Percentiles rank a stretch among this genome's conserved stretches.
These are phyloP conservation scores for Emydocephalus ijimae DNA, from an alignment of 2,113 vertebrate species.

Conservation along the genomic window DNA sequence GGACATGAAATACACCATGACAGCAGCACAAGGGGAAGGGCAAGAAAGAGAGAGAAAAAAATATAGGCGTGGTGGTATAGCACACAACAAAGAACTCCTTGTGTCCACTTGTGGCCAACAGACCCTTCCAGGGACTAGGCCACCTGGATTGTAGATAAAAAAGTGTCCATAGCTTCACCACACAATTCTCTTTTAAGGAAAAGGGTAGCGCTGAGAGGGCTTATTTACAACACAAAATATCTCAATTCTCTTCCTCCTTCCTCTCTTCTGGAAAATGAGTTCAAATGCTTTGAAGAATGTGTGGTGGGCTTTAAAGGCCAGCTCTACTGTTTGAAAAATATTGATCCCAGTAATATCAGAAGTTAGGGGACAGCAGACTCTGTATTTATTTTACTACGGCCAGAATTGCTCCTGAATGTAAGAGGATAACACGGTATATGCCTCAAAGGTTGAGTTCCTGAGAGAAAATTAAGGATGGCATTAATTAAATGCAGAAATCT, in stretches of 20 bases:
- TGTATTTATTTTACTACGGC: background rate
- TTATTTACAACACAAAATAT: background rate
- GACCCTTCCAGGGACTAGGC: background rate
- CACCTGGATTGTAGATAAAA: background rate
- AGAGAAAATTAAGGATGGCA: background rate
- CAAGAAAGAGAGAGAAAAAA: background rate
- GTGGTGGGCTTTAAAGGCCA: background rate
- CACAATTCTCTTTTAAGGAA: background rate
- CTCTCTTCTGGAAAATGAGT: background rate
- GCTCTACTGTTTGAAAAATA: background rate
- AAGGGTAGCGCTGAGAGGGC: background rate
- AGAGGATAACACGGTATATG: background rate
- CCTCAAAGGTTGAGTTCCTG: background rate
- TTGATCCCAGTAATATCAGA: background rate
- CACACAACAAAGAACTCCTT: background rate
- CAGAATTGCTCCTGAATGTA: background rate
- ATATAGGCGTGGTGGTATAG: background rate
- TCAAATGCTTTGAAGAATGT: background rate
- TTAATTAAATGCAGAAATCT: background rate
- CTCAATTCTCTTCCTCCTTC: background rate
- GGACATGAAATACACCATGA: conserved; percentile 45
- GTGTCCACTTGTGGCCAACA: background rate
- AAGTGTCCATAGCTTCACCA: background rate
- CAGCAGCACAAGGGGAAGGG: conserved; percentile 36
- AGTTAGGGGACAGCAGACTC: background rate